Conservation (phyloP, 1,140 invertebrate species). For the Drosophila parvula region DNA sequence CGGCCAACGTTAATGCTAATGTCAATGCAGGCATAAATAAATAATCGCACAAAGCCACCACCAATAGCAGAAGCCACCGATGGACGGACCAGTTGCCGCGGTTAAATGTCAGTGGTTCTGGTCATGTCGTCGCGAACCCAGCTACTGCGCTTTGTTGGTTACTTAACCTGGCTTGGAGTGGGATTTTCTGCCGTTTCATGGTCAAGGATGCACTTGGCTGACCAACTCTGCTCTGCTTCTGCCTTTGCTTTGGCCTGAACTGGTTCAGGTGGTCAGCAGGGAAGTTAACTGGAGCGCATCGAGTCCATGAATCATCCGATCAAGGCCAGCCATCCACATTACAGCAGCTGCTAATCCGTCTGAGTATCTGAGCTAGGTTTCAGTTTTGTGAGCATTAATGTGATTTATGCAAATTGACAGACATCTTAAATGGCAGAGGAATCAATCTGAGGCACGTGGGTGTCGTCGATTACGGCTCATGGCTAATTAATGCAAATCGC, state of each 20-base stretch:
- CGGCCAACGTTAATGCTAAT: slow-evolving; percentile 66
- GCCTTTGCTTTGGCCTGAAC: slow-evolving; percentile 11
- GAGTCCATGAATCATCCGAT: slow-evolving; percentile 9
- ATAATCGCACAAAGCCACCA: slow-evolving; percentile 66
- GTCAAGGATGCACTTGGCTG: slow-evolving; percentile 62
- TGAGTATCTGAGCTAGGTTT: slow-evolving; percentile 41
- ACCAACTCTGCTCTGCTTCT: slow-evolving; percentile 23
- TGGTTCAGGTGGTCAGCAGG: slow-evolving; percentile 42
- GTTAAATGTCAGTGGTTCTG: slow-evolving; percentile 78
- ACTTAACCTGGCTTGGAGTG: background rate
- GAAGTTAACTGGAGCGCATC: slow-evolving; percentile 47
- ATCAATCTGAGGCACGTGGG: slow-evolving; percentile 60
- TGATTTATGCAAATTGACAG: slow-evolving; percentile 66
- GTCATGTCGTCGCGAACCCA: slow-evolving; percentile 61
- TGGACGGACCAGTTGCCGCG: slow-evolving; percentile 64
- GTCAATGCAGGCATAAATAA: slow-evolving; percentile 83
- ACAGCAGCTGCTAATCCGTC: slow-evolving; percentile 59
- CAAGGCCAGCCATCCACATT: slow-evolving; percentile 41
- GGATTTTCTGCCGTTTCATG: slow-evolving; percentile 45
- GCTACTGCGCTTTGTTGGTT: slow-evolving; percentile 36
- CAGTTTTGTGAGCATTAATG: slow-evolving; percentile 33
- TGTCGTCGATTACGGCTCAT: slow-evolving; percentile 52
- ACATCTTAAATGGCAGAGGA: slow-evolving; percentile 65
- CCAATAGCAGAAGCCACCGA: slow-evolving; percentile 29
- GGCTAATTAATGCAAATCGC: slow-evolving; percentile 56